phyloP scores from a whole-genome alignment of 2,797 vertebrate species.

The Sebastes nivosus region DNA sequence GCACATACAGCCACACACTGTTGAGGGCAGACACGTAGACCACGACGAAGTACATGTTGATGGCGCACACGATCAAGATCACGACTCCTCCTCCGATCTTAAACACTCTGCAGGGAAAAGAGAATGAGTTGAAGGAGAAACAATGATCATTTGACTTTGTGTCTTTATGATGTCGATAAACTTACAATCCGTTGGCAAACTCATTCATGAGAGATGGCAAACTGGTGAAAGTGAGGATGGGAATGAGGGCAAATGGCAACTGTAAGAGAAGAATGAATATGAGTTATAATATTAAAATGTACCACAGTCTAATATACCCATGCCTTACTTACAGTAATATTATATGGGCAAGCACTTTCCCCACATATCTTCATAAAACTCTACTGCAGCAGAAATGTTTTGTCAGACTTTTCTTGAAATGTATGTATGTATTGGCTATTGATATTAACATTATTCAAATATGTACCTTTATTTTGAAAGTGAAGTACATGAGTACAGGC shows the following conservation, averaged over 20 bases:
- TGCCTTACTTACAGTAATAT: neutral
- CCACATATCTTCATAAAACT: neutral
- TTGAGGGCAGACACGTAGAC: constrained; percentile 83
- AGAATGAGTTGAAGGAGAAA: neutral
- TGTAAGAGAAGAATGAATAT: constrained; percentile 57
- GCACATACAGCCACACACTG: constrained; percentile 82
- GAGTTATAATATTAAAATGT: neutral
- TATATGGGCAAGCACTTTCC: neutral
- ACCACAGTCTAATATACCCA: neutral
- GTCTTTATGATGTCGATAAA: constrained; percentile 20
- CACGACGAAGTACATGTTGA: constrained; percentile 93
- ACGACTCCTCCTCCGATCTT: constrained; percentile 85
- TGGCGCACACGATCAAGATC: constrained; percentile 85
- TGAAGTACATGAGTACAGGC: neutral
- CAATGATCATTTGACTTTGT: neutral
- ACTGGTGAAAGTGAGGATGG: constrained; percentile 92
- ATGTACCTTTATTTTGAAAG: neutral
- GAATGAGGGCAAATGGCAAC: constrained; percentile 93
- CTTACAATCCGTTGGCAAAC: constrained; percentile 92
- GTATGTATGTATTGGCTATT: neutral
- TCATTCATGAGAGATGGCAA: constrained; percentile 89
- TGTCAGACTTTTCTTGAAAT: neutral
- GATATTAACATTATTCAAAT: neutral
- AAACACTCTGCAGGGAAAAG: constrained; percentile 78
- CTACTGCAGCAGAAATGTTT: neutral